Conservation (phyloP, 2,113 vertebrate species). For the Spilogale gracilis region DNA sequence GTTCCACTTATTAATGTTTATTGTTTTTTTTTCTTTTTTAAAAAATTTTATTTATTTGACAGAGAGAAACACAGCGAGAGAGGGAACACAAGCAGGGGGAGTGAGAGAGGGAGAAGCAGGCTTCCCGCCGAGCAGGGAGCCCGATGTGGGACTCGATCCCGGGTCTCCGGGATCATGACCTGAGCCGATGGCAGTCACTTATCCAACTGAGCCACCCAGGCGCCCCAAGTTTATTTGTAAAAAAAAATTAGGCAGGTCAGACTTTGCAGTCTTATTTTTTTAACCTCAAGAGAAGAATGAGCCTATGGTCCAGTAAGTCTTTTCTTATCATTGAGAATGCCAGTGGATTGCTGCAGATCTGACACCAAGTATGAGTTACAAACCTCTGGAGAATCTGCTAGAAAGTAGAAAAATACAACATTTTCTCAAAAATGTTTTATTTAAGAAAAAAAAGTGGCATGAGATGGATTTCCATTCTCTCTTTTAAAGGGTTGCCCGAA, state of each 20-base stretch:
- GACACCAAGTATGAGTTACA: background rate
- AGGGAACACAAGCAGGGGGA: too few species aligned
- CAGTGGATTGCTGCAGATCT: background rate
- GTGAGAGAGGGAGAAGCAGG: too few species aligned
- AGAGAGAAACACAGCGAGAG: too few species aligned
- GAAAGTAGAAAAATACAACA: conserved; percentile 43
- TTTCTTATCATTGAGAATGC: background rate
- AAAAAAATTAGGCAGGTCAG: background rate
- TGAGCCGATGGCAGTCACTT: too few species aligned
- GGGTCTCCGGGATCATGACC: too few species aligned
- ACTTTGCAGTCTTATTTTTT: background rate
- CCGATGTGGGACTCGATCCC: too few species aligned
- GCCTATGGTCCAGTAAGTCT: background rate
- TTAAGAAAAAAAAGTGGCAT: background rate
- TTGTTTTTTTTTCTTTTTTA: too few species aligned
- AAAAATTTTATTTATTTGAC: too few species aligned
- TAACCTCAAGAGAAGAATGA: background rate
- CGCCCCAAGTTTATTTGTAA: background rate
- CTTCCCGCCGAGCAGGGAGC: too few species aligned
- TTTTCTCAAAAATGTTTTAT: conserved; percentile 13
- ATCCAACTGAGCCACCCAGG: too few species aligned
- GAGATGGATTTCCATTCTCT: background rate
- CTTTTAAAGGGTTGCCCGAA: background rate
- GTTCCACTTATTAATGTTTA: background rate
- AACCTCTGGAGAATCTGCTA: conserved; percentile 7